A percentile compares a stretch with the other conserved stretches of the same genome.
phyloP scores from a whole-genome alignment of 1,140 invertebrate species.

The Olivierus martensii region DNA sequence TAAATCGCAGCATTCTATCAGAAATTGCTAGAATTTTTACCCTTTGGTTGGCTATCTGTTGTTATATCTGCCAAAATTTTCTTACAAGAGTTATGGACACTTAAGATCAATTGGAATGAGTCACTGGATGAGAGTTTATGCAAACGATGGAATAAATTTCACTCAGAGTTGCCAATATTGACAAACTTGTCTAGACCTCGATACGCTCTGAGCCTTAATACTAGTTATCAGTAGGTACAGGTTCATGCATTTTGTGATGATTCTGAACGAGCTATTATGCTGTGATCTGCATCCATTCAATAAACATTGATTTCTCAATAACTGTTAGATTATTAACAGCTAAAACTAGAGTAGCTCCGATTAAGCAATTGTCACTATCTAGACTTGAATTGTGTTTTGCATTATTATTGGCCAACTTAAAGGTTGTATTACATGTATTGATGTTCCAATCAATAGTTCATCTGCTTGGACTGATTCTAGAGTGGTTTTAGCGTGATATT shows the following conservation, averaged over 20 bases:
- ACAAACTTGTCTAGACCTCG: not conserved
- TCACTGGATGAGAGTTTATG: slow-evolving; percentile 9
- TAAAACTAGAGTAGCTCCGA: slow-evolving; percentile 22
- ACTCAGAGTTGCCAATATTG: not conserved
- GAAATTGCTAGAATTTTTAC: slow-evolving; percentile 27
- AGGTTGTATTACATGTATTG: not conserved
- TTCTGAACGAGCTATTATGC: not conserved
- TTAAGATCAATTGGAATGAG: slow-evolving; percentile 27
- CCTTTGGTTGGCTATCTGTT: slow-evolving; percentile 28
- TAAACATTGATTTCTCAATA: not conserved
- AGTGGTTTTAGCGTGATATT: slow-evolving; percentile 29
- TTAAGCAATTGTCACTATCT: slow-evolving; percentile 22
- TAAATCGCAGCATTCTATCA: slow-evolving; percentile 23
- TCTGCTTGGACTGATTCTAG: slow-evolving; percentile 28
- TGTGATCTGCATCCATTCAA: not conserved
- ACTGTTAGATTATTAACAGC: slow-evolving; percentile 4
- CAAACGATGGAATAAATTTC: not conserved
- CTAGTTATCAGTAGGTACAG: slow-evolving; percentile 1
- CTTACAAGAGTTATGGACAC: slow-evolving; percentile 27
- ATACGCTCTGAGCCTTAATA: not conserved
- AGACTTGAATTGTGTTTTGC: slow-evolving; percentile 12
- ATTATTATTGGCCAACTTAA: not conserved
- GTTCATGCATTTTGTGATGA: slow-evolving; percentile 3
- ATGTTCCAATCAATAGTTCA: slow-evolving; percentile 6
- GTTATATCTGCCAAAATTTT: slow-evolving; percentile 28